Conservation (phyloP, 2,888 invertebrate species). For the Drosophila trichaetosa region DNA sequence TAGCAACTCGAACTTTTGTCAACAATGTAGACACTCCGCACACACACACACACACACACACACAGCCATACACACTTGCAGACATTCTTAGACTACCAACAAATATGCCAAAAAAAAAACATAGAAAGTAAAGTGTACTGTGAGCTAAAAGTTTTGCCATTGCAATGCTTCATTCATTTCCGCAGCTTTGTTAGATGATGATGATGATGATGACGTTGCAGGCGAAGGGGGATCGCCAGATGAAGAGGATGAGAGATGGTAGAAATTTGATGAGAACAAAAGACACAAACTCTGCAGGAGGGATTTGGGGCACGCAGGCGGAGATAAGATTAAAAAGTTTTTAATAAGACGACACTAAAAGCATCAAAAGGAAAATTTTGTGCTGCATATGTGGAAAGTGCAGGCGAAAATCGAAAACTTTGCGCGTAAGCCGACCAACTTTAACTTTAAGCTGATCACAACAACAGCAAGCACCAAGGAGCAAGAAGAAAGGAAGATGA, state of each 20-base stretch:
- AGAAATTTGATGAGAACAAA: slow-evolving; percentile 54
- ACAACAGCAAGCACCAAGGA: not conserved
- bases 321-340: slow-evolving; percentile 74
- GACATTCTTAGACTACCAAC: slow-evolving; percentile 26
- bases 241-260: slow-evolving; percentile 13
- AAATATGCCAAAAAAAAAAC: slow-evolving; percentile 24
- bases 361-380: slow-evolving; percentile 73
- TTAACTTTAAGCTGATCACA: slow-evolving; percentile 38
- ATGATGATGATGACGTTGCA: not conserved
- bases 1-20: slow-evolving; percentile 74
- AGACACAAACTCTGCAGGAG: slow-evolving; percentile 14
- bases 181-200: slow-evolving; percentile 45
- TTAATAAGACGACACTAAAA: slow-evolving; percentile 79
- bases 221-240: not conserved
- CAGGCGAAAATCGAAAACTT: slow-evolving; percentile 47
- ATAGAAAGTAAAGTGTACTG: slow-evolving; percentile 30
- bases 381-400: slow-evolving; percentile 62
- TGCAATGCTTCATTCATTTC: slow-evolving; percentile 65
- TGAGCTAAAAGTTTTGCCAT: slow-evolving; percentile 66
- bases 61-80: slow-evolving; percentile 15
- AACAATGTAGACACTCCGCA: slow-evolving; percentile 66
- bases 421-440: slow-evolving; percentile 30
- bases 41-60: slow-evolving; percentile 20
- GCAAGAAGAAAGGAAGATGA: not conserved
- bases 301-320: not conserved